Evolutionary conservation across 2,113 vertebrate species (phyloP).

Genomic region (Misgurnus mizolepis): DNA sequence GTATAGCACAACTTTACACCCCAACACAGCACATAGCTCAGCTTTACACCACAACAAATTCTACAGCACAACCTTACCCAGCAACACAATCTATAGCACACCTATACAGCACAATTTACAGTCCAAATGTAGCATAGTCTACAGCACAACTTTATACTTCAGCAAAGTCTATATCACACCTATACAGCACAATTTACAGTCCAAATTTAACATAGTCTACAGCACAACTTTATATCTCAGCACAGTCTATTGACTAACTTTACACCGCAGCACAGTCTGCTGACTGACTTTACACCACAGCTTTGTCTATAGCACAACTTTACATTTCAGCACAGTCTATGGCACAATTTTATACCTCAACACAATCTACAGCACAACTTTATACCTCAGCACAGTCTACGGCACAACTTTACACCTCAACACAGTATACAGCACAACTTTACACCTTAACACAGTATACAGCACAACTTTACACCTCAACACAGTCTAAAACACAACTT

Average conservation of each 20-base stretch:
- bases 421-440: background rate
- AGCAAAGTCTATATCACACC: background rate
- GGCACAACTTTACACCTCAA: background rate
- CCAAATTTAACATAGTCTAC: background rate
- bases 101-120: background rate
- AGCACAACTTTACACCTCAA: background rate
- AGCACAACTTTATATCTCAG: background rate
- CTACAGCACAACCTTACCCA: no score
- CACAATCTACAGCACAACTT: background rate
- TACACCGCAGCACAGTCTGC: background rate
- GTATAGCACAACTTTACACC: background rate
- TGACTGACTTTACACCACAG: no score
- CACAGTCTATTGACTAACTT: background rate
- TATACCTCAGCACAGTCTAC: background rate
- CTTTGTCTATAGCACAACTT: background rate
- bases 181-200: background rate
- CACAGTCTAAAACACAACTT: background rate
- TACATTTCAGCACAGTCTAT: background rate
- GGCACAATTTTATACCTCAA: background rate
- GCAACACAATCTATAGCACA: no score
- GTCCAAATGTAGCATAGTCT: no score
- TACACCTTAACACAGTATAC: background rate
- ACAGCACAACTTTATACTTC: background rate
- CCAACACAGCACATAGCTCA: background rate
- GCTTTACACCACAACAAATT: background rate